Evolutionary conservation across 2,113 vertebrate species (phyloP).

Genomic region (Macaca nemestrina): DNA sequence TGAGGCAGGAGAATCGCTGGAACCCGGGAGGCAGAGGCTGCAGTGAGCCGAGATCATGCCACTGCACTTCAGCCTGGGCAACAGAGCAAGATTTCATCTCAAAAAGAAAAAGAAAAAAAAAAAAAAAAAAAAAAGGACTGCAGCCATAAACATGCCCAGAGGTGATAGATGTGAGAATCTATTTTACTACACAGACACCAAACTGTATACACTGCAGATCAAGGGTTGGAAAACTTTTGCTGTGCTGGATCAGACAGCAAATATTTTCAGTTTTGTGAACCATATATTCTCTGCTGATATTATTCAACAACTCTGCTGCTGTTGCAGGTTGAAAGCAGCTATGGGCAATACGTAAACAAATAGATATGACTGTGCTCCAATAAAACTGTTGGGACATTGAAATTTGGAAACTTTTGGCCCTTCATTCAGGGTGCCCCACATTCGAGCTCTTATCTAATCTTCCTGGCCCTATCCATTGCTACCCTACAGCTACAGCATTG

Average conservation of each 20-base stretch:
- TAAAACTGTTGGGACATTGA: background rate
- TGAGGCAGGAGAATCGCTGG: too few relatives aligned
- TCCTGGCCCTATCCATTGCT: background rate
- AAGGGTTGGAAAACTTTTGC: background rate
- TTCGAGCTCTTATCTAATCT: background rate
- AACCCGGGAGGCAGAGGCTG: too few relatives aligned
- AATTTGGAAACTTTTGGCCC: background rate
- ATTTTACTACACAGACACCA: background rate
- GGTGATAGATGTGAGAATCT: background rate
- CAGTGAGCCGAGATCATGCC: too few relatives aligned
- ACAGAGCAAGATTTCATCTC: too few relatives aligned
- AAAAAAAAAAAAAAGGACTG: too few relatives aligned
- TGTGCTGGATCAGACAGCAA: background rate
- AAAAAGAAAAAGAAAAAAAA: too few relatives aligned
- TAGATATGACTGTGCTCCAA: background rate
- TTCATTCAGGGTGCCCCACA: background rate
- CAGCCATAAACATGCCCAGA: background rate
- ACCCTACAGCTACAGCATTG: background rate
- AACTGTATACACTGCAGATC: background rate
- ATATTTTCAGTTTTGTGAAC: background rate
- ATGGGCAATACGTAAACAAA: background rate
- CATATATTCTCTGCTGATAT: background rate
- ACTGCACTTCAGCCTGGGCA: too few relatives aligned
- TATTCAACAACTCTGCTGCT: background rate
- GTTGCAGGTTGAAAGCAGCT: background rate